A percentile compares a stretch with the other conserved stretches of the same genome.
These are phyloP conservation scores for Esperia sulphurella DNA, from an alignment of 2,888 invertebrate species.

Conservation along the genomic window DNA sequence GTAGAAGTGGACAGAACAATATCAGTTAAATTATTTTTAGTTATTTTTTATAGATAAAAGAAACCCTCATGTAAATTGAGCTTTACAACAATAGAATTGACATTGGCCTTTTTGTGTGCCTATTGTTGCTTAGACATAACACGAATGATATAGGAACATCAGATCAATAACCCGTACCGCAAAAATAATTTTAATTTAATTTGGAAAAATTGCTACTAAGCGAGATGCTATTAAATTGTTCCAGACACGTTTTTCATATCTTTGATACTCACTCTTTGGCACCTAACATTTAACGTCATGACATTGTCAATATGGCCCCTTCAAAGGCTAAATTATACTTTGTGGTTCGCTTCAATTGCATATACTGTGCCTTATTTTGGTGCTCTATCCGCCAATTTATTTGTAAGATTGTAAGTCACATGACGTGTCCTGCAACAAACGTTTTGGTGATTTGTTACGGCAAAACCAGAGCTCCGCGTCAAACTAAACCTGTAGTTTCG, in stretches of 20 bases:
- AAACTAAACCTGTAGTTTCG: constrained; percentile 42
- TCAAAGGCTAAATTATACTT: constrained; percentile 34
- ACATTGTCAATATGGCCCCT: constrained; percentile 48
- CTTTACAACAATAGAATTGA: constrained; percentile 75
- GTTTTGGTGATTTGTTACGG: constrained; percentile 8
- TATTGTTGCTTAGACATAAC: constrained; percentile 56
- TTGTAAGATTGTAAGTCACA: constrained; percentile 7
- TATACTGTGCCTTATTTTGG: constrained; percentile 33
- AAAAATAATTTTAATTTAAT: constrained; percentile 63
- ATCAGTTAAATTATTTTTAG: constrained; percentile 49
- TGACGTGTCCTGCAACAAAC: not conserved
- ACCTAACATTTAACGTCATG: constrained; percentile 65
- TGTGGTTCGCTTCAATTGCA: constrained; percentile 36
- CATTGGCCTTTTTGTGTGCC: constrained; percentile 54
- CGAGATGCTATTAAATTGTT: constrained; percentile 62
- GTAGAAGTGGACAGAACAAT: constrained; percentile 67
- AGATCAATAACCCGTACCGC: constrained; percentile 76
- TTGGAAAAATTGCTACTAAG: constrained; percentile 67
- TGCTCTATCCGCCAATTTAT: constrained; percentile 7
- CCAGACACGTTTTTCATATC: constrained; percentile 56
- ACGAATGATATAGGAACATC: constrained; percentile 74
- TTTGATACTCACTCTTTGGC: constrained; percentile 79
- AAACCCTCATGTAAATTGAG: constrained; percentile 72
- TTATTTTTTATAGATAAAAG: constrained; percentile 51
- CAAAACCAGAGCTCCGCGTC: constrained; percentile 31